Evolutionary conservation across 1,140 invertebrate genomes (phyloP).

Genomic region (Stegodyphus dumicola): DNA sequence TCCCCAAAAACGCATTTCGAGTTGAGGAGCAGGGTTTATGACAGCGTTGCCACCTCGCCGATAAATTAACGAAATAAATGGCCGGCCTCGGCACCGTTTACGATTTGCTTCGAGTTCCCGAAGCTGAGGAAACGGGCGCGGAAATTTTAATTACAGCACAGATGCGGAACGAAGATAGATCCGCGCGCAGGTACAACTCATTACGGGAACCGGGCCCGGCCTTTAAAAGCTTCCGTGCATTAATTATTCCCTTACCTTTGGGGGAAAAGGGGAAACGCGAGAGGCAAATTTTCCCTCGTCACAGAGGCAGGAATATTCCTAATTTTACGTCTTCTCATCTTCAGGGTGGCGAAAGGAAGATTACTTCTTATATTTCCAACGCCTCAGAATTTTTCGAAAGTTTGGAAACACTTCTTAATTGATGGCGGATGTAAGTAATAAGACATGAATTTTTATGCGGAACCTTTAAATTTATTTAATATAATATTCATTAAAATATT

Average conservation of each 20-base stretch:
- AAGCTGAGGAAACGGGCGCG: constrained; percentile 26
- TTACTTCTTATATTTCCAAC: too few species aligned
- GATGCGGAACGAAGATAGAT: constrained; percentile 49
- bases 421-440: too few species aligned
- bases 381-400: neutral
- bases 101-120: constrained; percentile 37
- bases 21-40: constrained; percentile 23
- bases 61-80: constrained; percentile 58
- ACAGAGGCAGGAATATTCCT: too few species aligned
- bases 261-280: constrained; percentile 23
- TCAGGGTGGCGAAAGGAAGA: too few species aligned
- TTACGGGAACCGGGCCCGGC: constrained; percentile 17
- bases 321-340: too few species aligned
- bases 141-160: constrained; percentile 55
- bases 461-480: too few species aligned
- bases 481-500: too few species aligned
- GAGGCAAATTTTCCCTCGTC: constrained; percentile 5
- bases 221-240: constrained; percentile 42
- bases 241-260: constrained; percentile 51
- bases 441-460: too few species aligned
- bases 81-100: constrained; percentile 35
- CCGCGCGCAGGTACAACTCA: constrained; percentile 38
- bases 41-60: constrained; percentile 47
- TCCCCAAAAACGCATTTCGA: constrained; percentile 27
- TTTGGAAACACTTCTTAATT: too few species aligned